Conservation (phyloP, 2,113 vertebrate species). For the Prinia subflava region DNA sequence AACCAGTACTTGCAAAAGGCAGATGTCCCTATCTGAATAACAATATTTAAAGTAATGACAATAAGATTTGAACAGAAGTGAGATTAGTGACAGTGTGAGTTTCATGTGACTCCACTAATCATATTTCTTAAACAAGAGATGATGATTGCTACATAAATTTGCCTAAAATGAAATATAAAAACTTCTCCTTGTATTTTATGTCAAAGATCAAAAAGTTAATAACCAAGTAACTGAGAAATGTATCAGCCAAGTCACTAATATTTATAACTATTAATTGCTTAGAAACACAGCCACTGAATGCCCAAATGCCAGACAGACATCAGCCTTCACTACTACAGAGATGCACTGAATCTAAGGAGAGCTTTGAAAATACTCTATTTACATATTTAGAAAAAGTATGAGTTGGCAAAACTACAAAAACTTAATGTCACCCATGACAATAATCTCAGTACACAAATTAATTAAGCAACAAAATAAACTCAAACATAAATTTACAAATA, state of each 20-base stretch:
- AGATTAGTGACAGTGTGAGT: neutral
- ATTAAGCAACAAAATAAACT: neutral
- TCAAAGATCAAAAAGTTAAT: neutral
- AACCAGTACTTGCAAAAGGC: neutral
- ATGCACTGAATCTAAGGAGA: neutral
- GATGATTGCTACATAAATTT: neutral
- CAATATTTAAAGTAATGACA: neutral
- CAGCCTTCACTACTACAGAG: neutral
- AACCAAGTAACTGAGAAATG: neutral
- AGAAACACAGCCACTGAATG: neutral
- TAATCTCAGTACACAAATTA: neutral
- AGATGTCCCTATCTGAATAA: neutral
- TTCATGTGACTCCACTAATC: neutral
- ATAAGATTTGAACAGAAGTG: neutral
- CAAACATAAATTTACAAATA: neutral
- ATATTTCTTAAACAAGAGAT: neutral
- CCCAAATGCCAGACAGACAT: neutral
- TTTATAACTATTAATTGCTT: neutral
- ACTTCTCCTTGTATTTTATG: neutral
- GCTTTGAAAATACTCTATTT: neutral
- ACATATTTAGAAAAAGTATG: neutral
- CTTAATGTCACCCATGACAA: neutral
- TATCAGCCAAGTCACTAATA: neutral
- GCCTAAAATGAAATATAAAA: neutral
- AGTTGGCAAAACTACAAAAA: neutral